These are phyloP conservation scores for Yponomeuta evonymella DNA, from an alignment of 2,888 invertebrate genomes.

Conservation along the genomic window DNA sequence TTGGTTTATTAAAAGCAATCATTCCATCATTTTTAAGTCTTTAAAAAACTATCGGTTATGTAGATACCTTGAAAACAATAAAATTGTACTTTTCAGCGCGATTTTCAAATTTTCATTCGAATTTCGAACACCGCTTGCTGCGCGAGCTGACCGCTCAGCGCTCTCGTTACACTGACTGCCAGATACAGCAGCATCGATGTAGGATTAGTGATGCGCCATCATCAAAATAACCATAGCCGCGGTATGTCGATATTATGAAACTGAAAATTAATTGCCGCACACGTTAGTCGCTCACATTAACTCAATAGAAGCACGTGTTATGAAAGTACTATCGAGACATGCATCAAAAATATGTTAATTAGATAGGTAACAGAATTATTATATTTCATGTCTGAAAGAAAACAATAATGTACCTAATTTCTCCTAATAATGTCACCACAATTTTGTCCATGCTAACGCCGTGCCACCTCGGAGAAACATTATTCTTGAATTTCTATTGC, in stretches of 20 bases:
- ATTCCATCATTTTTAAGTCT: too few species aligned
- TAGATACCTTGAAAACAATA: too few species aligned
- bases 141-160: slow-evolving; percentile 45
- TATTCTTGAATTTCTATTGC: too few species aligned
- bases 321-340: too few species aligned
- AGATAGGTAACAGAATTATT: too few species aligned
- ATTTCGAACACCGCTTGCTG: slow-evolving; percentile 34
- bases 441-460: too few species aligned
- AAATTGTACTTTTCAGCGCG: slow-evolving; percentile 24
- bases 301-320: neutral
- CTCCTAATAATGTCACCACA: too few species aligned
- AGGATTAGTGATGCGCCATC: slow-evolving; percentile 42
- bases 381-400: too few species aligned
- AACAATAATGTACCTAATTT: too few species aligned
- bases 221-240: slow-evolving; percentile 24
- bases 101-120: slow-evolving; percentile 27
- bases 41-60: too few species aligned
- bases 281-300: neutral
- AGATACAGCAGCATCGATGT: slow-evolving; percentile 31
- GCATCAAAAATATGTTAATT: too few species aligned
- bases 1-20: neutral
- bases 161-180: slow-evolving; percentile 52
- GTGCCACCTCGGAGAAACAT: too few species aligned
- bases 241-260: slow-evolving; percentile 36
- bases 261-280: slow-evolving; percentile 2